Conservation (phyloP, 92 coral and sea anemone genomes). For the Meandrina meandrites region DNA sequence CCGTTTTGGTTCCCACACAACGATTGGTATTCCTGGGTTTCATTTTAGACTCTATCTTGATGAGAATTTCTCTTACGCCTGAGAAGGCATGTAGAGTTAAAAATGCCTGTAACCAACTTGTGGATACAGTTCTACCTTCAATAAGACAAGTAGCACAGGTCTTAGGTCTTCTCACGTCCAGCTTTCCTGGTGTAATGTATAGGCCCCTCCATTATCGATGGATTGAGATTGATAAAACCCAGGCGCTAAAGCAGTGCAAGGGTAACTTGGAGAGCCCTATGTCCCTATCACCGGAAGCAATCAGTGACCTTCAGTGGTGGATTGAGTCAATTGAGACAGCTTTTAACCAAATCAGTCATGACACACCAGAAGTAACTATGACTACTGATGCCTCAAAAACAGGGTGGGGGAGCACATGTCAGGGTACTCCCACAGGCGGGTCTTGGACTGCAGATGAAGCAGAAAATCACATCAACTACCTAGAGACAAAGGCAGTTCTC, state of each 20-base stretch:
- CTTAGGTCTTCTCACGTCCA: constrained; percentile 45
- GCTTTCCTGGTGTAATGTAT: constrained; percentile 57
- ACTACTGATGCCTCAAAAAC: constrained; percentile 47
- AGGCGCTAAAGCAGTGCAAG: constrained; percentile 37
- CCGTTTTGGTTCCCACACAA: background rate
- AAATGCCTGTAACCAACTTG: background rate
- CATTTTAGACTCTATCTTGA: background rate
- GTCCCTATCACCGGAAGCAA: background rate
- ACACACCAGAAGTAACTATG: constrained; percentile 17
- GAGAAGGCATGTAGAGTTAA: background rate
- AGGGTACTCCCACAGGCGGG: constrained; percentile 43
- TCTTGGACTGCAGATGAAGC: constrained; percentile 59
- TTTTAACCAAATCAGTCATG: constrained; percentile 47
- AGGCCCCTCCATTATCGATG: constrained; percentile 53
- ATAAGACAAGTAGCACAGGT: constrained; percentile 34
- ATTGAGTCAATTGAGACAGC: constrained; percentile 32
- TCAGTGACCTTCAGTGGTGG: constrained; percentile 54
- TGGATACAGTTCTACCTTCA: constrained; percentile 19
- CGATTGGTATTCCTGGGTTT: too few species aligned
- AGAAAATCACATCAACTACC: constrained; percentile 54
- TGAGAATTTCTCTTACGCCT: background rate
- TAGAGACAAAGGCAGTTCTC: constrained; percentile 60
- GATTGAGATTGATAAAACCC: constrained; percentile 38
- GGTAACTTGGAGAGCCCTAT: background rate
- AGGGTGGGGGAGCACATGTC: constrained; percentile 44